Base-by-base conservation (phyloP, 2,888 invertebrate species). In the Clepsis dumicolana region DNA sequence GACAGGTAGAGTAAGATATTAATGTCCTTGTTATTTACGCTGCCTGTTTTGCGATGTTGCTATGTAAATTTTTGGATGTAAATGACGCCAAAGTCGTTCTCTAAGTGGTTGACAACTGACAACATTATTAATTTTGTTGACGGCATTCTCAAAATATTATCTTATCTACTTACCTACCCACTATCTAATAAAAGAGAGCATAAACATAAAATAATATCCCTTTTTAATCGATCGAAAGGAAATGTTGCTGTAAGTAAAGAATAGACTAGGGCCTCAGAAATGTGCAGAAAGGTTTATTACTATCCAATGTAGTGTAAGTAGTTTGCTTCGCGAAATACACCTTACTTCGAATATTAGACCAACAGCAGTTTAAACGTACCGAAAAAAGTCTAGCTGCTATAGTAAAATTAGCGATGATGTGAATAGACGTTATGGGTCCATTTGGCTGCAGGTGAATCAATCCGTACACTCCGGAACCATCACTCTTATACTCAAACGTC, bases 401-500 rank as follows among this genome's bases (percentile, higher is more conserved):
- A 1, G 89, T 88, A 71, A 88, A 89, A 72, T 89, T 88, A 24
- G 81, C 78, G 71, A 74, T 79, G 25, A 87, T 25, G 0, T 77
- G 70, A 65, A 90, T 73, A 29, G 80, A 77, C 14, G 80, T 71
- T 59, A 86, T 83, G 52, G 77, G 74, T n/a, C 78, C 81, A 38
- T 70, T 75, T 1, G 85, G 80, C 61, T 73, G 80, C 32, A 90
- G 71, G 14, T 74, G 76, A 24, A 91, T 82, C 52, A 80, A 70
- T 4, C 91, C 91, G 64, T 83, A 82, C 29, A 86, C 72, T 35
- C 80, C 75, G 7, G 66, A 74, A 1, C 82, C 82, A 70, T 90
- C 86, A 74, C 71, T 77, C 64, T 77, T 80, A 68, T 87, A 91
- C 14, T 84, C 80, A 80, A 91, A 91, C 57, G 83, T 72, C 27